Base-by-base conservation (phyloP, 2,113 vertebrate genomes). In the Notothenia rossii region DNA sequence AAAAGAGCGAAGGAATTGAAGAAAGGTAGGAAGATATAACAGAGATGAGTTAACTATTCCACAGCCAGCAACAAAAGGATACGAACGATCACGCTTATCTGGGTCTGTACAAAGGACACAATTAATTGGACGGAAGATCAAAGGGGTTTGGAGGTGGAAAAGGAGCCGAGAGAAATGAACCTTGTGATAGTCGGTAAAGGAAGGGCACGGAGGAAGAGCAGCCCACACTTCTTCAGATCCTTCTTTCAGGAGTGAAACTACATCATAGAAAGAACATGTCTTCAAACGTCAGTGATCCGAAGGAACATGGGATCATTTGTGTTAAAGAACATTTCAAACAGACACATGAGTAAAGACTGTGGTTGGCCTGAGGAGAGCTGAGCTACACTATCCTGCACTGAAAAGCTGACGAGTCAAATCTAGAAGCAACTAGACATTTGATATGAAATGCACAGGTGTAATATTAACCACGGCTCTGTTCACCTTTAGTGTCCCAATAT, bases 81-180 rank as follows among this genome's bases (percentile, higher is more conserved):
- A 71, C 1, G 36, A 51, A 18, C 54, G 43, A 71, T 13, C 18
- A 22, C 43, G 79, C 86, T 74, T 72, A 68, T 68, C 81, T 73
- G 29, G 4, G n/a, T 65, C 60, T 65, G 72, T 67, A 63, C 65
- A 84, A 72, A 73, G 74, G 81, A 76, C 63, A 50, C 63, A 86
- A 84, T 84, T 82, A 88, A 89, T 75, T 87, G 80, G 79, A 51
- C 12, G 15, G n/a, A 78, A 84, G 77, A 90, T 90, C 81, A 89
- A 90, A 89, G 64, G 20, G 60, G 50, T 82, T 79, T 72, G 62
- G 15, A 70, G 82, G 62, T 81, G 70, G 60, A 83, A 66, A 17
- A 67, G 50, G 56, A 70, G 73, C 75, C 68, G 65, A 61, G 49
- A 53, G 58, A 77, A 84, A 60, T 25, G 48, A 77, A 64, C 55